Evolutionary conservation across 2,113 vertebrate genomes (phyloP).

Genomic region (Callorhinus ursinus): DNA sequence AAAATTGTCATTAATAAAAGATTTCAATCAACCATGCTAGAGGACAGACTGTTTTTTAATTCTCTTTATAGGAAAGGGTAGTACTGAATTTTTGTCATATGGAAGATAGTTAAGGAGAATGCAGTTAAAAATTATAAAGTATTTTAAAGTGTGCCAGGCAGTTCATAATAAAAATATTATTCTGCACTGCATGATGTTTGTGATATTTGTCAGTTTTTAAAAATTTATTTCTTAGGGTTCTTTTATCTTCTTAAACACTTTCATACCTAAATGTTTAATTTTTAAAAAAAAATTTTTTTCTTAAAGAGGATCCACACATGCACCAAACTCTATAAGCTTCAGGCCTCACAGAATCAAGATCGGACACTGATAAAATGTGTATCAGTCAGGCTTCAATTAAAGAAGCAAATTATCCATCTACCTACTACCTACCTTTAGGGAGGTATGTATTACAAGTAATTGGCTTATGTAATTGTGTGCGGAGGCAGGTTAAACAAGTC

Average conservation of each 20-base stretch:
- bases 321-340: neutral
- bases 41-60: neutral
- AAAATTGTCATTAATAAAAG: neutral
- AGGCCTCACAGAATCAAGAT: neutral
- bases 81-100: neutral
- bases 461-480: neutral
- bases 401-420: neutral
- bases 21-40: neutral
- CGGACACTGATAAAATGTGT: neutral
- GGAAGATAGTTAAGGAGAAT: neutral
- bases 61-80: neutral
- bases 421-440: neutral
- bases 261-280: neutral
- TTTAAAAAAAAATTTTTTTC: neutral
- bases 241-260: neutral
- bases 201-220: neutral
- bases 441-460: neutral
- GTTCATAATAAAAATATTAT: slow-evolving; percentile 8
- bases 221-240: neutral
- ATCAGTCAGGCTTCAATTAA: neutral
- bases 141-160: neutral
- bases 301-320: neutral
- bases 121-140: neutral
- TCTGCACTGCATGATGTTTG: neutral
- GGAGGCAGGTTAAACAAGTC: neutral